A percentile compares a stretch with the other conserved stretches of the same genome.
Conservation (phyloP, 2,797 vertebrate genomes). For the Sitta carolinensis region DNA sequence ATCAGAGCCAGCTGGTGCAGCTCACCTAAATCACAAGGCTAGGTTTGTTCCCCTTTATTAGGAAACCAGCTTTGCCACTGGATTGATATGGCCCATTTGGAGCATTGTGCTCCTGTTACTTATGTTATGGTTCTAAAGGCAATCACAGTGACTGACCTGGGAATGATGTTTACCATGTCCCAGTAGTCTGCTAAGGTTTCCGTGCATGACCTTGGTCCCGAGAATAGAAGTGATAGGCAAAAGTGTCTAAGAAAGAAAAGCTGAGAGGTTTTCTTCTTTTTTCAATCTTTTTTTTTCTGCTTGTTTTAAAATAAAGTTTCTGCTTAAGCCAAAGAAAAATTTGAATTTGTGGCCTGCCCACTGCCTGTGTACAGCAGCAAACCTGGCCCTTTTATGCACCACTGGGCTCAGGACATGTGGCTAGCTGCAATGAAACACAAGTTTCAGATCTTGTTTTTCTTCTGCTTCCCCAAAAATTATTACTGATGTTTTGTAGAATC, state of each 20-base stretch:
- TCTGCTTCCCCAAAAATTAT: not conserved
- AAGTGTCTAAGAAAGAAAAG: not conserved
- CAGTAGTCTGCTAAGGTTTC: not conserved
- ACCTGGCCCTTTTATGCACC: not conserved
- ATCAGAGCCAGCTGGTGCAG: not conserved
- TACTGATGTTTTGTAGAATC: not conserved
- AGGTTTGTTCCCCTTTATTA: not conserved
- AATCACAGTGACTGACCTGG: not conserved
- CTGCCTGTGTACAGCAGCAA: not conserved
- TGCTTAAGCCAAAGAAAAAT: not conserved
- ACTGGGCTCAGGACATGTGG: not conserved
- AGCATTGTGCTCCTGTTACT: not conserved
- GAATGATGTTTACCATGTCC: fast-evolving
- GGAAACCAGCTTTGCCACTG: not conserved
- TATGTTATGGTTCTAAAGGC: not conserved
- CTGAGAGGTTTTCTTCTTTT: not conserved
- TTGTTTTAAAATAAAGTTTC: not conserved
- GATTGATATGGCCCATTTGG: fast-evolving
- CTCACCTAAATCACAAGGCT: not conserved
- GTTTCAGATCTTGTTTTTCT: not conserved
- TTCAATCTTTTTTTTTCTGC: fast-evolving
- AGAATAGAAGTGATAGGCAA: not conserved
- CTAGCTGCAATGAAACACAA: not conserved
- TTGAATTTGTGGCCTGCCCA: not conserved
- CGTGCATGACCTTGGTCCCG: fast-evolving